These are phyloP conservation scores for Lasius fuliginosus DNA, from an alignment of 2,888 invertebrate genomes.

Conservation along the genomic window DNA sequence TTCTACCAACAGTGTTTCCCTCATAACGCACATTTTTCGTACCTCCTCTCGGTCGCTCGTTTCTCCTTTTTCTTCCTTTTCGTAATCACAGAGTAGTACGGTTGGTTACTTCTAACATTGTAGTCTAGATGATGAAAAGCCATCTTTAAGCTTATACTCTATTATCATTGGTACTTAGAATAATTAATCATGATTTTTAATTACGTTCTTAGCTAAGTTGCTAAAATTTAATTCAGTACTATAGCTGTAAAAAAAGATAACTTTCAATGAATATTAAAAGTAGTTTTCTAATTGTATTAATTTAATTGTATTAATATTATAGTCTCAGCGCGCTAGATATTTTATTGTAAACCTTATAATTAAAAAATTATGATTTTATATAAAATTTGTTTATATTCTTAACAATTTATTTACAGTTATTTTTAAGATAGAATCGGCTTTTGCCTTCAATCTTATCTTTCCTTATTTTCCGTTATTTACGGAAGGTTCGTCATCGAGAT, in stretches of 20 bases:
- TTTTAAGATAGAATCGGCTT: not conserved
- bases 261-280: not conserved
- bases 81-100: not conserved
- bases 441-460: not conserved
- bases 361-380: slow-evolving; percentile 5
- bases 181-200: not conserved
- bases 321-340: not conserved
- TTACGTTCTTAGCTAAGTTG: not conserved
- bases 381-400: not conserved
- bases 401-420: not conserved
- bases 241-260: not conserved
- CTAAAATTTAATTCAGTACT: not conserved
- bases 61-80: not conserved
- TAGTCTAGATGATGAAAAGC: not conserved
- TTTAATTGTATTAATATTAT: not conserved
- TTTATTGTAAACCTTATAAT: slow-evolving; percentile 9
- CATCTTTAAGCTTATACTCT: not conserved
- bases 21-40: slow-evolving; percentile 57
- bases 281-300: not conserved
- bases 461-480: slow-evolving; percentile 3
- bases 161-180: not conserved
- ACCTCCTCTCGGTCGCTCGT: slow-evolving; percentile 37
- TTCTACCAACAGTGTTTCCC: slow-evolving; percentile 49
- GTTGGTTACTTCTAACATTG: not conserved
- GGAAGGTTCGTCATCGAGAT: not conserved